Evolutionary conservation across 2,888 invertebrate genomes (phyloP).

Genomic region (Apodemia zela): DNA sequence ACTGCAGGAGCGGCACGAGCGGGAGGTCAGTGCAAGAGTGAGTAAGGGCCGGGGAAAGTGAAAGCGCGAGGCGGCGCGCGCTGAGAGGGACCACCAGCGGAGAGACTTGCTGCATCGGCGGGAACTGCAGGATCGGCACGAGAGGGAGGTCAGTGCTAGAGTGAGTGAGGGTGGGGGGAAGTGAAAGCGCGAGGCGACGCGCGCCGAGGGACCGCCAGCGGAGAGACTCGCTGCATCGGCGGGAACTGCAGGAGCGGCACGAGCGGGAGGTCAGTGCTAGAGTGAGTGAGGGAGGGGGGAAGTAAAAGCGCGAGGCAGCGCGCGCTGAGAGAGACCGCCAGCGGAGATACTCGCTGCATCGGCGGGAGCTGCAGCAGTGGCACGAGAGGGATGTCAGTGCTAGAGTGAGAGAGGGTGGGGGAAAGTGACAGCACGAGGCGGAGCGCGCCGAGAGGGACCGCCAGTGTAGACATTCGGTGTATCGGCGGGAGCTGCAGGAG

Average conservation of each 20-base stretch:
- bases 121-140: slow-evolving; percentile 44
- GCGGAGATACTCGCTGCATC: slow-evolving; percentile 33
- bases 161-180: background rate
- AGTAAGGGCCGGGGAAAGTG: slow-evolving; percentile 42
- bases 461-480: slow-evolving; percentile 36
- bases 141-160: slow-evolving; percentile 33
- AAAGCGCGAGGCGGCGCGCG: slow-evolving; percentile 71
- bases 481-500: slow-evolving; percentile 45
- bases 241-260: slow-evolving; percentile 45
- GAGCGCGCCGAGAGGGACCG: slow-evolving; percentile 54
- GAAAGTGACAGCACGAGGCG: slow-evolving; percentile 28
- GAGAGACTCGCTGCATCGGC: slow-evolving; percentile 29
- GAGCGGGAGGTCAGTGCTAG: too few species aligned
- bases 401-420: slow-evolving; percentile 33
- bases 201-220: slow-evolving; percentile 51
- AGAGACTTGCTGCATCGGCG: slow-evolving; percentile 33
- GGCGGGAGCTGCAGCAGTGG: slow-evolving; percentile 45
- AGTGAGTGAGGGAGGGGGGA: slow-evolving; percentile 33
- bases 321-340: slow-evolving; percentile 53
- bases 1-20: slow-evolving; percentile 44
- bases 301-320: slow-evolving; percentile 29
- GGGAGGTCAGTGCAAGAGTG: slow-evolving; percentile 30
- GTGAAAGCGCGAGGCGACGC: slow-evolving; percentile 68
- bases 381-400: background rate
- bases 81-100: slow-evolving; percentile 49